A percentile compares a stretch with the other conserved stretches of the same genome.
These are phyloP conservation scores for Morpho achilles DNA, from an alignment of 2,888 invertebrate genomes.

Conservation along the genomic window DNA sequence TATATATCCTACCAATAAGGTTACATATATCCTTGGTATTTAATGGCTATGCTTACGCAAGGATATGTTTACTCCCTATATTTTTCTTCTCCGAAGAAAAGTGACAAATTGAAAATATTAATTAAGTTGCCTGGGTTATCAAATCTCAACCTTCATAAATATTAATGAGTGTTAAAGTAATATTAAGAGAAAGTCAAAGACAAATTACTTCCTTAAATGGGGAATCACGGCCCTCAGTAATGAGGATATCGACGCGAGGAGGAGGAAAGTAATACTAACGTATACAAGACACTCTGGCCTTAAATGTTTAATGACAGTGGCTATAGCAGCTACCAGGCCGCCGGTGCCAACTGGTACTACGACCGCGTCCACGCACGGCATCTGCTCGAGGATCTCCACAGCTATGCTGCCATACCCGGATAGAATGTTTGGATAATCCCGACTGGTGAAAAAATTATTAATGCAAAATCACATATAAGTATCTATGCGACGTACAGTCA, in stretches of 20 bases:
- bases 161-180: neutral
- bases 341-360: slow-evolving; percentile 95
- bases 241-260: no score
- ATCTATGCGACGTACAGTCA: no score
- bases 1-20: no score
- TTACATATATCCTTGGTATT: no score
- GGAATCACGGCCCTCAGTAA: no score
- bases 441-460: slow-evolving; percentile 72
- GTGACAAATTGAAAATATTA: no score
- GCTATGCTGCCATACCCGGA: slow-evolving; percentile 96
- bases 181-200: slow-evolving; percentile 65
- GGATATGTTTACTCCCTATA: no score
- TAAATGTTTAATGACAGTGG: slow-evolving; percentile 90
- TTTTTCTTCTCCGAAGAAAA: no score
- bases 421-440: slow-evolving; percentile 95
- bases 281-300: slow-evolving; percentile 90
- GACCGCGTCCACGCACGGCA: slow-evolving; percentile 90
- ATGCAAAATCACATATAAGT: neutral
- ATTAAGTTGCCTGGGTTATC: no score
- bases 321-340: slow-evolving; percentile 92
- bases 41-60: no score
- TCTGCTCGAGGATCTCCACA: slow-evolving; percentile 93
- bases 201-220: no score
- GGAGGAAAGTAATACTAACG: slow-evolving; percentile 76
- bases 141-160: no score